These are phyloP conservation scores for Lissocephala sabroskyi DNA, from an alignment of 2,888 invertebrate species.

Conservation along the genomic window DNA sequence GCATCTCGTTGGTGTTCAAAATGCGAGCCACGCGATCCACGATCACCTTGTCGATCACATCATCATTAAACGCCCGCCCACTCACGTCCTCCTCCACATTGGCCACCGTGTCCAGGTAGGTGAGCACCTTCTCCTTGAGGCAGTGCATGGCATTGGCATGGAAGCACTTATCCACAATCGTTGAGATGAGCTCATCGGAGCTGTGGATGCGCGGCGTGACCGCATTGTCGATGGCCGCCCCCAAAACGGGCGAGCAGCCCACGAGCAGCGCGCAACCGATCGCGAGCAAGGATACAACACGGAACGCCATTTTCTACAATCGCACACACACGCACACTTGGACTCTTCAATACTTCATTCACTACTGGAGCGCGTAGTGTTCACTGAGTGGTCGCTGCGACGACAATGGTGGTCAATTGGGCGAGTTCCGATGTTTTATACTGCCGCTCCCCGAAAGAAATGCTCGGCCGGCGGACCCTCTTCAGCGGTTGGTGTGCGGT, in stretches of 20 bases:
- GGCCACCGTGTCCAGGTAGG: conserved; percentile 81
- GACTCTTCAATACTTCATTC: conserved; percentile 17
- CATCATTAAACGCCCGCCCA: conserved; percentile 76
- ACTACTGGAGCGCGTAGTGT: conserved; percentile 62
- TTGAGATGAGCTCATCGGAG: conserved; percentile 81
- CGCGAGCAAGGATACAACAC: conserved; percentile 73
- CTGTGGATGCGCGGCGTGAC: conserved; percentile 75
- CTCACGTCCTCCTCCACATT: conserved; percentile 77
- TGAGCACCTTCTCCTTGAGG: conserved; percentile 83
- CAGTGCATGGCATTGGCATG: conserved; percentile 80
- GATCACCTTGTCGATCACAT: conserved; percentile 82
- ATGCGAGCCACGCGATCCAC: conserved; percentile 81
- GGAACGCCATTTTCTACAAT: conserved; percentile 60
- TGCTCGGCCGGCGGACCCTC: neutral
- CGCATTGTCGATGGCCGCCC: conserved; percentile 75
- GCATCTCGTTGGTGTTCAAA: conserved; percentile 83
- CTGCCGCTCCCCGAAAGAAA: conserved; percentile 70
- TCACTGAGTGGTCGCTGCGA: conserved; percentile 68
- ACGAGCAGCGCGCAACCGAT: conserved; percentile 75
- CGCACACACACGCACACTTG: conserved; percentile 7
- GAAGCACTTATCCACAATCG: conserved; percentile 83
- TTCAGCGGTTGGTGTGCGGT: conserved; percentile 5
- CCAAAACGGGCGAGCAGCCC: conserved; percentile 73
- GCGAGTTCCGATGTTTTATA: conserved; percentile 72
- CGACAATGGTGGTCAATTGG: conserved; percentile 72